These are phyloP conservation scores for Calycopis cecrops DNA, from an alignment of 1,140 invertebrate genomes.

Conservation along the genomic window DNA sequence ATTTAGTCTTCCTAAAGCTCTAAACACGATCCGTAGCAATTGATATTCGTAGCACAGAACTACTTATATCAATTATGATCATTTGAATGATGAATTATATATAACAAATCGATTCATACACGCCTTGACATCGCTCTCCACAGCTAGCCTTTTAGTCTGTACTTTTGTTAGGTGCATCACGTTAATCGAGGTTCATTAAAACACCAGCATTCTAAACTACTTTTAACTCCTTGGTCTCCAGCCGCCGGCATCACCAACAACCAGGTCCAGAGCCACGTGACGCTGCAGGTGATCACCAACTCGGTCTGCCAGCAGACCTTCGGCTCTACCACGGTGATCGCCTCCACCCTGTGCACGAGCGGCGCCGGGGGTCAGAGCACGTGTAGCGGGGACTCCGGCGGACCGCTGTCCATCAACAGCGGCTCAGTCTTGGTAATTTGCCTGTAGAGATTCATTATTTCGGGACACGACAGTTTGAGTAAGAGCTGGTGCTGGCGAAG, in stretches of 20 bases:
- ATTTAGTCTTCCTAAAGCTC: too few species aligned
- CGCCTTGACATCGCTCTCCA: too few species aligned
- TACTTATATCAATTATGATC: too few species aligned
- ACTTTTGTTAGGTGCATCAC: too few species aligned
- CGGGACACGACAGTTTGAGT: too few species aligned
- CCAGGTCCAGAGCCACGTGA: constrained; percentile 25
- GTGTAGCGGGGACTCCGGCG: constrained; percentile 33
- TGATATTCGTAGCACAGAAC: too few species aligned
- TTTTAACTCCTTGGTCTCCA: constrained; percentile 6
- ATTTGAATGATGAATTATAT: too few species aligned
- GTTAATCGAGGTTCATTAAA: neutral
- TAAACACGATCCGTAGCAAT: too few species aligned
- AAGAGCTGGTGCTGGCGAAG: too few species aligned
- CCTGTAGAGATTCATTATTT: too few species aligned
- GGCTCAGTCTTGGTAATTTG: constrained; percentile 21
- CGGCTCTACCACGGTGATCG: constrained; percentile 16
- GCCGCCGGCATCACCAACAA: constrained; percentile 15
- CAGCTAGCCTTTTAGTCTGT: neutral
- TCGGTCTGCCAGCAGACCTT: constrained; percentile 20
- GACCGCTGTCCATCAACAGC: constrained; percentile 22
- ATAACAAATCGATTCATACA: too few species aligned
- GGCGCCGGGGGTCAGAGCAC: constrained; percentile 19
- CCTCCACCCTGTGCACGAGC: constrained; percentile 24
- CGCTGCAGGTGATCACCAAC: constrained; percentile 28
- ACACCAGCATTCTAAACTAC: neutral